phyloP scores from a whole-genome alignment of 2,113 vertebrate species.

The Dryoscopus gambensis region DNA sequence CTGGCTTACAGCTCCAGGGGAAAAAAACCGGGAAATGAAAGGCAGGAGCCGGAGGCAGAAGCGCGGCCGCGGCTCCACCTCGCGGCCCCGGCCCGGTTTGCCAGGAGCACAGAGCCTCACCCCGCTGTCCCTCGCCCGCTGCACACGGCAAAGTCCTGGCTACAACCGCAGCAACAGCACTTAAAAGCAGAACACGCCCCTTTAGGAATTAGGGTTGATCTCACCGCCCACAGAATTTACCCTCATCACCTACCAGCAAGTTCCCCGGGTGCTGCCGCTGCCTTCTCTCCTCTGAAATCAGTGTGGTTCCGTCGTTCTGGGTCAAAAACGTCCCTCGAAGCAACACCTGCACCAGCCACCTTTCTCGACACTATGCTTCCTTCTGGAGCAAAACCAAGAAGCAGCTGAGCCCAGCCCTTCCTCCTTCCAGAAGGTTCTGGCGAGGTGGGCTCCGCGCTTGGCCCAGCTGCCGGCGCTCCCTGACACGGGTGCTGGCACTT shows the following conservation, averaged over 20 bases:
- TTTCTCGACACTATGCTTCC: rapidly evolving
- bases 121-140: rapidly evolving
- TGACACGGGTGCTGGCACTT: rapidly evolving
- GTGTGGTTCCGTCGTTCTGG: rapidly evolving
- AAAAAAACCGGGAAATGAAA: rapidly evolving
- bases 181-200: not conserved
- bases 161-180: rapidly evolving
- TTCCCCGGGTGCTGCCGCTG: rapidly evolving
- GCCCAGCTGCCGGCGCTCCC: rapidly evolving
- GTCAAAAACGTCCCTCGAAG: rapidly evolving
- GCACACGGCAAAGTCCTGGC: rapidly evolving
- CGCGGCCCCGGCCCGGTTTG: rapidly evolving
- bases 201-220: not conserved
- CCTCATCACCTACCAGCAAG: not conserved
- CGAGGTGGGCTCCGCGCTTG: rapidly evolving
- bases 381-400: not conserved
- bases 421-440: not conserved
- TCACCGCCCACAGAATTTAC: rapidly evolving
- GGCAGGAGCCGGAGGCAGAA: not conserved
- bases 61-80: not conserved
- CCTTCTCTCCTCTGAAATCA: not conserved
- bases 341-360: rapidly evolving
- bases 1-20: not conserved
- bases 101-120: rapidly evolving
- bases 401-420: rapidly evolving